phyloP scores from a whole-genome alignment of 1,140 invertebrate genomes.

The Babylonia areolata region DNA sequence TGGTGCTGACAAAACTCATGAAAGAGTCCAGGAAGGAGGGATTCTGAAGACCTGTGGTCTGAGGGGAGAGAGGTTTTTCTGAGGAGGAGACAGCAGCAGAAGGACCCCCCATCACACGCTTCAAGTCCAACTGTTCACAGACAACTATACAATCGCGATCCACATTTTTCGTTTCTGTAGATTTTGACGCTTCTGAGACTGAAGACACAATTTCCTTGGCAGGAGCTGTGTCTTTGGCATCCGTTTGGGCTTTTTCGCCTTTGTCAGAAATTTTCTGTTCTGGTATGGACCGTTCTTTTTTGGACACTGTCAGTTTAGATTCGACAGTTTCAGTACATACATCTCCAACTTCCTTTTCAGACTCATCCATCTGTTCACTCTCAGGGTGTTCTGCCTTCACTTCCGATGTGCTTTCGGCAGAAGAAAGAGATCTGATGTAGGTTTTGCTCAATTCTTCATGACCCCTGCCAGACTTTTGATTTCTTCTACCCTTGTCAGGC shows the following conservation, averaged over 20 bases:
- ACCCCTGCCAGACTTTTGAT: not conserved
- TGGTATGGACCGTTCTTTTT: not conserved
- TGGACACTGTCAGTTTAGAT: not conserved
- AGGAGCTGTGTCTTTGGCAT: not conserved
- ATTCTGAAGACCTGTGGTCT: not conserved
- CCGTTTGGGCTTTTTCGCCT: not conserved
- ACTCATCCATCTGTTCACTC: not conserved
- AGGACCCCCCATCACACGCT: too few species aligned
- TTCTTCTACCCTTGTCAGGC: not conserved
- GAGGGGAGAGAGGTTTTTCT: too few species aligned
- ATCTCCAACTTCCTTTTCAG: not conserved
- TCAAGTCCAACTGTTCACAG: too few species aligned
- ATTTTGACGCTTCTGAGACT: not conserved
- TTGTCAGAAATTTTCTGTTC: not conserved
- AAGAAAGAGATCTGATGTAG: not conserved
- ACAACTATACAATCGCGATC: not conserved
- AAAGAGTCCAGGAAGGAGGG: conserved; percentile 35
- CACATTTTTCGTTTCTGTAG: not conserved
- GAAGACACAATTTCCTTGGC: not conserved
- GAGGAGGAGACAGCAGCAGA: too few species aligned
- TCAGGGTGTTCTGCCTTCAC: not conserved
- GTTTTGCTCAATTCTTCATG: not conserved
- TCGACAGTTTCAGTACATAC: not conserved
- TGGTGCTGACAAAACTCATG: conserved; percentile 15
- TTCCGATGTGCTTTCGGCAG: too few species aligned